Evolutionary conservation across 2,797 vertebrate genomes (phyloP).

Genomic region (Fistularia commersonii): DNA sequence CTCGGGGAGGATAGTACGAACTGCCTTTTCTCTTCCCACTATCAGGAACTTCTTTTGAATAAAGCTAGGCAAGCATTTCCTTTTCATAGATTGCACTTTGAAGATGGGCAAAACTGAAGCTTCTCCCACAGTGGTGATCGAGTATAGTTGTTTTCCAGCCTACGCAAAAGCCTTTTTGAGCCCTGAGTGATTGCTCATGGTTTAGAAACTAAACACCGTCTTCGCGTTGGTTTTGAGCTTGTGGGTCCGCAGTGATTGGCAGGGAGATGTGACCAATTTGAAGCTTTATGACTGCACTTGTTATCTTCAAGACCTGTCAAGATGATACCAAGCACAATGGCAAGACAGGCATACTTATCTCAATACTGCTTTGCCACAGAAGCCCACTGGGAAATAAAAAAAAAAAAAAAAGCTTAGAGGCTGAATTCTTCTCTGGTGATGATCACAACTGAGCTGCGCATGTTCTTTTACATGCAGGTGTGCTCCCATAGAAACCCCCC

Average conservation of each 20-base stretch:
- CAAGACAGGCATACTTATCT: conserved; percentile 14
- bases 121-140: conserved; percentile 54
- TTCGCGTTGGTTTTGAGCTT: too few species aligned
- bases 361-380: conserved; percentile 9
- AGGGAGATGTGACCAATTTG: conserved; percentile 63
- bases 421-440: conserved; percentile 45
- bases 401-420: conserved; percentile 19
- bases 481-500: conserved; percentile 15
- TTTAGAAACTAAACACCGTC: conserved; percentile 26
- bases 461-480: conserved; percentile 49
- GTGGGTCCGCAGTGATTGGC: conserved; percentile 52
- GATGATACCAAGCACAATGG: conserved; percentile 42
- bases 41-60: conserved; percentile 65
- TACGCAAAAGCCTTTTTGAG: conserved; percentile 64
- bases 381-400: conserved; percentile 35
- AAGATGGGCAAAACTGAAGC: conserved; percentile 64
- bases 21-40: conserved; percentile 69
- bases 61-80: conserved; percentile 64
- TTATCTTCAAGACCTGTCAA: conserved; percentile 55
- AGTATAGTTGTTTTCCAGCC: conserved; percentile 60
- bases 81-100: conserved; percentile 68
- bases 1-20: conserved; percentile 62
- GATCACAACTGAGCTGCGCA: conserved; percentile 36
- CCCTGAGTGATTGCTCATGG: conserved; percentile 38
- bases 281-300: conserved; percentile 24